Percentiles rank a stretch among this genome's conserved stretches.
phyloP scores from a whole-genome alignment of 2,113 vertebrate species.

The Pygoscelis adeliae region DNA sequence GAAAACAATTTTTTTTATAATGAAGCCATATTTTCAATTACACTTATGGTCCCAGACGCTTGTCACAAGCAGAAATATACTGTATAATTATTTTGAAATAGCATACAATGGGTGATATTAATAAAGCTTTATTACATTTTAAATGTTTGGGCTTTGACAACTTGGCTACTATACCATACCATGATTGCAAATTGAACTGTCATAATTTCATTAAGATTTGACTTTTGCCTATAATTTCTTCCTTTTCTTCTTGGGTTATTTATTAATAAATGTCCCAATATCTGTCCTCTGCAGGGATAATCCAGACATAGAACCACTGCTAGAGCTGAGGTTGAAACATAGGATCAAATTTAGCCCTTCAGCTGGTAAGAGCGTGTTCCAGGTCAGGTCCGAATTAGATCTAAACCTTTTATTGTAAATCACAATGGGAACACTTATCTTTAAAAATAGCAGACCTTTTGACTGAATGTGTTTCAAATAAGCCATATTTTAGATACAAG shows the following conservation, averaged over 20 bases:
- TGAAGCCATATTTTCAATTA: neutral
- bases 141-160: neutral
- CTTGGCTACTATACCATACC: neutral
- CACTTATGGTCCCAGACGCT: neutral
- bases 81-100: neutral
- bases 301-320: neutral
- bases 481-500: neutral
- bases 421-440: neutral
- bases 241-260: neutral
- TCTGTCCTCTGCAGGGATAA: neutral
- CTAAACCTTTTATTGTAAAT: neutral
- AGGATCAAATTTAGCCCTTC: neutral
- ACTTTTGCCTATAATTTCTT: neutral
- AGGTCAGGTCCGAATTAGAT: neutral
- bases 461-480: neutral
- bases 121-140: neutral
- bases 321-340: neutral
- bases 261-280: neutral
- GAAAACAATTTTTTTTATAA: neutral
- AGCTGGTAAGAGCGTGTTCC: neutral
- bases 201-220: neutral
- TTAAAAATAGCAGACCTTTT: slow-evolving; percentile 2
- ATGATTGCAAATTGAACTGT: neutral
- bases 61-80: neutral
- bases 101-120: neutral